phyloP scores from a whole-genome alignment of 2,113 vertebrate genomes.

The Platanista minor region DNA sequence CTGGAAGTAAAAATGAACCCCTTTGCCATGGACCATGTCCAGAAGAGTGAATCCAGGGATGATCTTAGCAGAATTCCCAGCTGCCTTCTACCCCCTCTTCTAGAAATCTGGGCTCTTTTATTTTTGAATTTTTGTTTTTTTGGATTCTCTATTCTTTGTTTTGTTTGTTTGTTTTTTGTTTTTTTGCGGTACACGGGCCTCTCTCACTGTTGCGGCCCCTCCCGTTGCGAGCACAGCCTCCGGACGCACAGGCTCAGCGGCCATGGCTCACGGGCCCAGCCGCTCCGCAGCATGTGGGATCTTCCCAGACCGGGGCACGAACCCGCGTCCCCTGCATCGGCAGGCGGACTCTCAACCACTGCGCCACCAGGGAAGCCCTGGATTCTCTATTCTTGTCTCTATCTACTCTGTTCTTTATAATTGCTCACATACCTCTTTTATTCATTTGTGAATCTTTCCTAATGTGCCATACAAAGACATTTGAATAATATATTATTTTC shows the following conservation, averaged over 20 bases:
- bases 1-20: neutral
- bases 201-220: too few species aligned
- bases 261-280: too few species aligned
- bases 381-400: neutral
- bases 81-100: neutral
- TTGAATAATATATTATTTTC: neutral
- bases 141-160: neutral
- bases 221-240: too few species aligned
- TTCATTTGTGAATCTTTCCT: constrained; percentile 12
- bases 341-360: too few species aligned
- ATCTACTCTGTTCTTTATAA: neutral
- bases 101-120: neutral
- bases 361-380: too few species aligned
- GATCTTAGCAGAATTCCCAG: neutral
- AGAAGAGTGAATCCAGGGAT: neutral
- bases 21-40: neutral
- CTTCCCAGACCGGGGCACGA: too few species aligned
- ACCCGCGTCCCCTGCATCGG: too few species aligned
- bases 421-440: neutral
- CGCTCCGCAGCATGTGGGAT: too few species aligned
- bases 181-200: too few species aligned
- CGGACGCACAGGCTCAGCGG: too few species aligned
- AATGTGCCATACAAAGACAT: neutral
- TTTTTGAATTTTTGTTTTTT: neutral
- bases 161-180: too few species aligned